phyloP scores from a whole-genome alignment of 2,797 vertebrate genomes.

The Sparidentex hasta region DNA sequence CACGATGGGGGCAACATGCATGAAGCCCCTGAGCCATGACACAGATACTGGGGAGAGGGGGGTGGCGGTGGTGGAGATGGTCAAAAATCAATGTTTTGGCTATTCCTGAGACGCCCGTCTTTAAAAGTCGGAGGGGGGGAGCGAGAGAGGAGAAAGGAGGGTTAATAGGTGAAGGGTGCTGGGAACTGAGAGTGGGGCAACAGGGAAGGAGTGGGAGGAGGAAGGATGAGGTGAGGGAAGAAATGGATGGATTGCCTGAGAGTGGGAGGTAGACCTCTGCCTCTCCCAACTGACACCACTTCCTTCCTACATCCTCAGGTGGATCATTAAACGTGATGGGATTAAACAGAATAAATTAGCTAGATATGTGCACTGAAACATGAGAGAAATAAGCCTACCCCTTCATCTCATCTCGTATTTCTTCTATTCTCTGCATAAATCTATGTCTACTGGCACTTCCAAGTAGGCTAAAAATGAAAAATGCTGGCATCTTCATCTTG shows the following conservation, averaged over 20 bases:
- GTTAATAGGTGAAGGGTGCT: conserved; percentile 82
- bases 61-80: conserved; percentile 53
- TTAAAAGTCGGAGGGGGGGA: conserved; percentile 83
- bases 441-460: conserved; percentile 57
- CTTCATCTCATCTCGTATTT: conserved; percentile 44
- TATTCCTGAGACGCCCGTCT: conserved; percentile 87
- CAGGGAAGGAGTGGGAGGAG: conserved; percentile 52
- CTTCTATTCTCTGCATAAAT: conserved; percentile 66
- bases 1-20: conserved; percentile 79
- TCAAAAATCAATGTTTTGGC: conserved; percentile 90
- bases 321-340: conserved; percentile 49
- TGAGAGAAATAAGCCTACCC: conserved; percentile 48
- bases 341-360: conserved; percentile 65
- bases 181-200: conserved; percentile 62
- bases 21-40: conserved; percentile 82
- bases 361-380: conserved; percentile 23
- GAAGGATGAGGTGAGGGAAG: conserved; percentile 39
- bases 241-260: conserved; percentile 26
- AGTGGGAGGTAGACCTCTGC: conserved; percentile 59
- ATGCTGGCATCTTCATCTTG: conserved; percentile 74
- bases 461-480: conserved; percentile 78
- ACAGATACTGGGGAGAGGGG: conserved; percentile 57
- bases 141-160: conserved; percentile 65
- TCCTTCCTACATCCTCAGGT: conserved; percentile 72
- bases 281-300: conserved; percentile 73